Conservation (phyloP, 2,888 invertebrate genomes). For the Rhamphomyia laevipes region DNA sequence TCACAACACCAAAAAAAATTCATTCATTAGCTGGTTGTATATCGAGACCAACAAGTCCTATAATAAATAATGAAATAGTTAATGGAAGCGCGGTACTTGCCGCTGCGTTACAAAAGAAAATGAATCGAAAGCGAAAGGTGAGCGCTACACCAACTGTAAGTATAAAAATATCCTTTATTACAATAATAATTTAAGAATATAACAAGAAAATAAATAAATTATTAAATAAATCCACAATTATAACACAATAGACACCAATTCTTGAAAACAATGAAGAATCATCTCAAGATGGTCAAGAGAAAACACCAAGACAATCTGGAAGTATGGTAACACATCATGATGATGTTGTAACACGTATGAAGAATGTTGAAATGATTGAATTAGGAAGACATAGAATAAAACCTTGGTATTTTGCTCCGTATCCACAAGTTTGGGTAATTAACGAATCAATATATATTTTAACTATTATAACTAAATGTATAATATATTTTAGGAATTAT, state of each 20-base stretch:
- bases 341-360: conserved; percentile 96
- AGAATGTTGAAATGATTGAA: conserved; percentile 97
- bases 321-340: conserved; percentile 91
- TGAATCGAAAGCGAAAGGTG: conserved; percentile 70
- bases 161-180: no score
- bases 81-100: conserved; percentile 72
- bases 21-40: conserved; percentile 27
- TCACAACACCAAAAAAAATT: conserved; percentile 70
- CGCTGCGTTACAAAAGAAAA: conserved; percentile 76
- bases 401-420: conserved; percentile 99
- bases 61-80: conserved; percentile 44
- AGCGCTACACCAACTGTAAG: conserved; percentile 20
- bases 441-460: background rate
- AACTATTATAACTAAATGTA: background rate
- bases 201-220: no score
- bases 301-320: conserved; percentile 71
- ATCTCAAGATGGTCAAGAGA: conserved; percentile 35
- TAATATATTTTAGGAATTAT: conserved; percentile 58
- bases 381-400: conserved; percentile 87
- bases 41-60: conserved; percentile 46
- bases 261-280: conserved; percentile 21
- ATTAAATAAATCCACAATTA: no score
- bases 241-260: conserved; percentile 17
- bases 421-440: conserved; percentile 64
- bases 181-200: no score